Percentiles rank a stretch among this genome's conserved stretches.
phyloP scores from a whole-genome alignment of 2,888 invertebrate genomes.

The Pandemis corylana region DNA sequence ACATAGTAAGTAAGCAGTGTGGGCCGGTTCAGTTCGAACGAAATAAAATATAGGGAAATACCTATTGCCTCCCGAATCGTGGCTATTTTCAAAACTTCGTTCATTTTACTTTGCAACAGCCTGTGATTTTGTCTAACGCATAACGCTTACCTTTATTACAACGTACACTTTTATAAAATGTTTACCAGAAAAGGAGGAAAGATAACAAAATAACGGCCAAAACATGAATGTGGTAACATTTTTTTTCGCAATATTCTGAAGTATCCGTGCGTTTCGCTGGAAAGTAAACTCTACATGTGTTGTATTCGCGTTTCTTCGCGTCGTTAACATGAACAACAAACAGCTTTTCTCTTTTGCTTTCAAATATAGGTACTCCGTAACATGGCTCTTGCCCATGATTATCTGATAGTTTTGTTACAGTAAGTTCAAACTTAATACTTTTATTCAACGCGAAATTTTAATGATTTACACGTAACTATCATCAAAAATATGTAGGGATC shows the following conservation, averaged over 20 bases:
- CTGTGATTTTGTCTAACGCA: too few relatives aligned
- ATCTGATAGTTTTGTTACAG: background rate
- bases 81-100: background rate
- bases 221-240: too few relatives aligned
- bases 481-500: background rate
- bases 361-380: too few relatives aligned
- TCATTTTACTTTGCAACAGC: too few relatives aligned
- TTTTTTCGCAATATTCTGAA: too few relatives aligned
- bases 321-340: background rate
- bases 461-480: background rate
- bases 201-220: too few relatives aligned
- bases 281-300: background rate
- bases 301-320: background rate
- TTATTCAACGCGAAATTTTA: background rate
- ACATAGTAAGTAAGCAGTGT: background rate
- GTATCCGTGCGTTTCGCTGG: background rate
- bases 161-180: too few relatives aligned
- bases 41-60: background rate
- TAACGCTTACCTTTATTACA: too few relatives aligned
- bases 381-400: background rate
- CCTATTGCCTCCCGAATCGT: background rate
- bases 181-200: too few relatives aligned
- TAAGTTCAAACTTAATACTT: background rate
- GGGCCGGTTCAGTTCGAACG: slow-evolving; percentile 8
- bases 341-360: too few relatives aligned